Base-by-base conservation (phyloP, 2,888 invertebrate species). In the Ferrisia virgata region DNA sequence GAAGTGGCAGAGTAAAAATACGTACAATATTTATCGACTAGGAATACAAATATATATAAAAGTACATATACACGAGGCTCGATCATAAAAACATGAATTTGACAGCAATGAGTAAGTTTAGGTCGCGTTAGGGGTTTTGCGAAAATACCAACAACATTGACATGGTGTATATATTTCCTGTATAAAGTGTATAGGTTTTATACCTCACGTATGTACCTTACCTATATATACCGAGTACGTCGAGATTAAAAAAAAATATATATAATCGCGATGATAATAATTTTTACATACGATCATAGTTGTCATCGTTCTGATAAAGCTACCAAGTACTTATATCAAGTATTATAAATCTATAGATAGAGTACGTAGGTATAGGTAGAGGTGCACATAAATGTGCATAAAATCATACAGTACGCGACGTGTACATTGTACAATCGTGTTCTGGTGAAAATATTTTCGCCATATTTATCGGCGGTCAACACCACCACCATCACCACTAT, bases 291-390 rank as follows among this genome's bases (percentile, higher is more conserved):
- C 64, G 64, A 28, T 13, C 28, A 28, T 64, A 64, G 64, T 64
- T 64, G 64, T 64, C 64, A 64, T 64, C 64, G 64, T 28, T 31
- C 28, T 64, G 64, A 64, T 64, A 64, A 64, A 64, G 64, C 64
- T 64, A 64, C 64, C 64, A 64, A 64, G 28, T 64, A n/a, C n/a
- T n/a, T n/a, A n/a, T n/a, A 64, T 64, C 64, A 64, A 64, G 64
- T 28, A 64, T 31, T n/a, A 64, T 64, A 64, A 64, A 64, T 64
- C 64, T 64, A 28, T 64, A 13, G 28, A 0, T 25, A 1, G 13
- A 64, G 28, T 28, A 28, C 31, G 64, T 28, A 64, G 4, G 13
- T 64, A 53, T 22, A 28, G 11, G 64, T 6, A 25, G 64, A 64
- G 64, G n/a, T n/a, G n/a, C n/a, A n/a, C n/a, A n/a, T n/a, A n/a